phyloP scores from a whole-genome alignment of 2,113 vertebrate species.

The Vidua chalybeata region DNA sequence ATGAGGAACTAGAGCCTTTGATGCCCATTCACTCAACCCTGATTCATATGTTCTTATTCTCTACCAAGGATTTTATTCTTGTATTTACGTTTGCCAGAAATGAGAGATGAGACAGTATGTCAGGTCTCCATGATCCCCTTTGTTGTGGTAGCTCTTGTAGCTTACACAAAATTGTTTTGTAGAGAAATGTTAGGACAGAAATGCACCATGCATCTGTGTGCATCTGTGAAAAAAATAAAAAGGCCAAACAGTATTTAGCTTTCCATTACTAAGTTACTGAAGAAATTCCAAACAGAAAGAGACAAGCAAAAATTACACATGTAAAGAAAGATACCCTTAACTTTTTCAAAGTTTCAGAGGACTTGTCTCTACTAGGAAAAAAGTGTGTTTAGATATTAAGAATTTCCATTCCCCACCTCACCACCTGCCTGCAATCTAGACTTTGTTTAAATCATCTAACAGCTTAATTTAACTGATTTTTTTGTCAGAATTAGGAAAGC shows the following conservation, averaged over 20 bases:
- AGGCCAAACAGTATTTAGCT: neutral
- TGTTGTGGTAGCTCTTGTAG: neutral
- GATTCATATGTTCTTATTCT: neutral
- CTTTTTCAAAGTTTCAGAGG: neutral
- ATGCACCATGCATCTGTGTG: neutral
- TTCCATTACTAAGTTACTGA: neutral
- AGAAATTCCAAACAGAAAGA: neutral
- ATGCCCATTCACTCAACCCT: neutral
- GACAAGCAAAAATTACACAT: neutral
- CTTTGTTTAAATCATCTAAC: neutral
- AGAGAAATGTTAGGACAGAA: neutral
- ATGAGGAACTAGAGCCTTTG: neutral
- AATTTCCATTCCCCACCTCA: accelerated
- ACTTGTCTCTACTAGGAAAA: neutral
- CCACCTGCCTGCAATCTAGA: accelerated
- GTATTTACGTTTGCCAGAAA: slow-evolving; percentile 40
- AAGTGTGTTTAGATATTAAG: neutral
- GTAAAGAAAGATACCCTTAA: neutral
- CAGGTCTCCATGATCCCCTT: neutral
- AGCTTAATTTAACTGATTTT: neutral
- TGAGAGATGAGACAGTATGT: slow-evolving; percentile 8
- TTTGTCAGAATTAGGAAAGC: neutral
- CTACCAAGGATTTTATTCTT: neutral
- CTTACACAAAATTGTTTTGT: neutral
- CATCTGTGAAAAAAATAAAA: neutral